A percentile compares a stretch with the other conserved stretches of the same genome.
Evolutionary conservation across 2,113 vertebrate genomes (phyloP).

Genomic region (Muscicapa adusta): DNA sequence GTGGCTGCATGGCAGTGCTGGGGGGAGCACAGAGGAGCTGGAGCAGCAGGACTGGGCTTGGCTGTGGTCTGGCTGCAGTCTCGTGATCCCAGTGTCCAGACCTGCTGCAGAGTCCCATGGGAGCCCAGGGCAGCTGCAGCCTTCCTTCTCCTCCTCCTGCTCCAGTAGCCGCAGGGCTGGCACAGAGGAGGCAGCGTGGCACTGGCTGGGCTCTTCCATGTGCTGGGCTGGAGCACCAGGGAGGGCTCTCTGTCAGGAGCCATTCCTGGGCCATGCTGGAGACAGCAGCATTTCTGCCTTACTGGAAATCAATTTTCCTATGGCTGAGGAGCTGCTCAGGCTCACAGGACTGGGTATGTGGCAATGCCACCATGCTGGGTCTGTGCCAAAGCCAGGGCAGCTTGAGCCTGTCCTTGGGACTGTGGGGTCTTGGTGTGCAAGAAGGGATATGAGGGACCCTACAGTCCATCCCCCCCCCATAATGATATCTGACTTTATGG

Average conservation of each 20-base stretch:
- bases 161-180: neutral
- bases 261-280: neutral
- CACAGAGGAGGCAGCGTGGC: neutral
- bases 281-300: neutral
- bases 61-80: neutral
- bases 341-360: neutral
- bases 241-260: neutral
- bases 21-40: neutral
- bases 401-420: neutral
- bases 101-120: neutral
- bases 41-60: neutral
- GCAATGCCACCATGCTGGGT: neutral
- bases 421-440: neutral
- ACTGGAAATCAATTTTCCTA: neutral
- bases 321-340: neutral
- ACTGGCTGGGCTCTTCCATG: fast-evolving
- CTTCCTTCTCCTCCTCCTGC: neutral
- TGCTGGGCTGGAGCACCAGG: neutral
- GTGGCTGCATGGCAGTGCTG: neutral
- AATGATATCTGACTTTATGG: fast-evolving
- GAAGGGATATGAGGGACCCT: neutral
- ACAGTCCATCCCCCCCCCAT: fast-evolving
- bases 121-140: neutral
- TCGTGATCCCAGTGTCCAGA: neutral
- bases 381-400: neutral